Base-by-base conservation (phyloP, 1,140 invertebrate genomes). In the Trichogramma pretiosum region DNA sequence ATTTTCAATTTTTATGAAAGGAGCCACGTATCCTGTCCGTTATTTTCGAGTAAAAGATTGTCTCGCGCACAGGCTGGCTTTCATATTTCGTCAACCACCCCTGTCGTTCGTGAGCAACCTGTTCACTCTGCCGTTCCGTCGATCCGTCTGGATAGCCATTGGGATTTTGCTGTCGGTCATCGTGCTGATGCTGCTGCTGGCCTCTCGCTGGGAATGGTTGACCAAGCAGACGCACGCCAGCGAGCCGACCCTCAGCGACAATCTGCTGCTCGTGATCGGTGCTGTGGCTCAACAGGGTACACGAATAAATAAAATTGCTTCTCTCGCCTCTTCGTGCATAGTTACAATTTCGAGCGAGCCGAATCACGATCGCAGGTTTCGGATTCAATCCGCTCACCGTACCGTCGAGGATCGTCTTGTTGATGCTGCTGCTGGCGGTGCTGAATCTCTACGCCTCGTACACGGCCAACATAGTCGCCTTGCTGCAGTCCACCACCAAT, bases 81-180 rank as follows among this genome's bases (percentile, higher is more conserved):
- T 83, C 58, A 72, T 83, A 5, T 83, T 83, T 56, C 73, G 77
- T 21, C 74, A 79, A 61, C 81, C 81, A 7, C 78, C 82, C 52
- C 57, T 83, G 11, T 82, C 80, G 0, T 81, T 77, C 53, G 74
- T 81, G 17, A 77, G 72, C 43, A 82, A 83, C 56, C 71, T 83
- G 21, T 84, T 80, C 52, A 56, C 74, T 10, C 49, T 83, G 24
- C 80, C 81, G 0, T 84, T 84, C 54, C 64, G 74, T 44, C 64
- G 52, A 11, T 62, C 65, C 2, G 77, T 83, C 2, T 84, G 82
- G 82, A 62, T 74, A 17, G 74, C 75, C 14, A 72, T 46, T 0
- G 50, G 18, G 5, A 14, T 47, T 1, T 18, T 52, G 10, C 26
- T 52, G 11, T 9, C 16, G 3, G 0, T 43, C 3, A 52, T 52